Percentiles rank a stretch among this genome's conserved stretches.
Evolutionary conservation across 1,140 invertebrate species (phyloP).

Genomic region (Pomphorhynchus laevis): DNA sequence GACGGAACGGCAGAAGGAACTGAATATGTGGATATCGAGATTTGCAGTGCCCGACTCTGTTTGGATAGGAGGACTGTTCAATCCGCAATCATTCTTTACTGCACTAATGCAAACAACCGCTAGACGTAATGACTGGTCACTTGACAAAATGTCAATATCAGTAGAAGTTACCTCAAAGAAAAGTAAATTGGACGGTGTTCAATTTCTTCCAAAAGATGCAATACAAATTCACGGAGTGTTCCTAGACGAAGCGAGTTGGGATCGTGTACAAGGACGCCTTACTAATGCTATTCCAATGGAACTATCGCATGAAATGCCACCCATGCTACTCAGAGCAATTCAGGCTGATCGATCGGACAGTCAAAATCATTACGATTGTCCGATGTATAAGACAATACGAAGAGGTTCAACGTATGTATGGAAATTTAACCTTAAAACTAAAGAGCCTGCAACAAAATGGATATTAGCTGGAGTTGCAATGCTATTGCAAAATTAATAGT

Average conservation of each 20-base stretch:
- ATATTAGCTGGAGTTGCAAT: conserved; percentile 54
- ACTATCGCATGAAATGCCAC: conserved; percentile 55
- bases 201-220: conserved; percentile 19
- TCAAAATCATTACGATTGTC: conserved; percentile 62
- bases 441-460: conserved; percentile 67
- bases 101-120: conserved; percentile 87
- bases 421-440: conserved; percentile 70
- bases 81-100: conserved; percentile 64
- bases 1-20: not conserved
- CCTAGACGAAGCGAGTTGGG: conserved; percentile 75
- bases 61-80: conserved; percentile 75
- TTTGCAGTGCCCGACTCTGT: conserved; percentile 25
- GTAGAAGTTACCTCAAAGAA: conserved; percentile 72
- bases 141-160: conserved; percentile 75
- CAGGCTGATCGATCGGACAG: conserved; percentile 62
- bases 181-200: conserved; percentile 48
- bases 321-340: conserved; percentile 38
- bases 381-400: conserved; percentile 54
- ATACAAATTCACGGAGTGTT: conserved; percentile 28
- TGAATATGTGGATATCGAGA: not conserved
- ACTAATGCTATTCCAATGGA: conserved; percentile 56
- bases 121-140: conserved; percentile 47
- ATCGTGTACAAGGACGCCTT: conserved; percentile 43
- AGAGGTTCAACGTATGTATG: conserved; percentile 64
- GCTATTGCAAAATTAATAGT: conserved; percentile 23